Evolutionary conservation across 2,797 vertebrate species (phyloP), one percentile per base, ranked within the genome.

Genomic region (Cheirogaleus major): DNA sequence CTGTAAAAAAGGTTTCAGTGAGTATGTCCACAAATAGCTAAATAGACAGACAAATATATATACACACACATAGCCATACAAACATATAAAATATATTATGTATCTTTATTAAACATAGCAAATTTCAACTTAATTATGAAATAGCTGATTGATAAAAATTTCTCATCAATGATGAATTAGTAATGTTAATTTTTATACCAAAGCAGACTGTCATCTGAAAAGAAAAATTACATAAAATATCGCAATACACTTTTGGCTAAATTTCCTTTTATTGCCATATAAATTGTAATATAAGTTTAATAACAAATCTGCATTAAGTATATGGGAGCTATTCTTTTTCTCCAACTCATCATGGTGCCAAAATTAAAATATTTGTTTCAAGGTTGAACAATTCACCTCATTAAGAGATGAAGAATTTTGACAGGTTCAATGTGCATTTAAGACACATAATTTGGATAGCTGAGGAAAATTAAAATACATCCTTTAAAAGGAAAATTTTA

Each of bases 1-100:
- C 99, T 99, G 97, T 61, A 97, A 97, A 98, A 95, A 97, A 95
- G 82, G 67, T 43, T 96, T 80, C 57, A 95, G 83, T 97, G 92
- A 97, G 18, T 32, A 69, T 45, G 32, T 76, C 52, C 27, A 32
- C 63, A 96, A 48, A 87, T 50, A 83, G 14, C 18, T 48, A 73
- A 48, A 38, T 10, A 69, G 25, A 85, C 4, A 87, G 55, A 87
- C 27, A 92, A 15, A 89, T 23, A 89, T 67, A 67, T 87, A 48
- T 7, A 89, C 43, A 55, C 15, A 63, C 45, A 72, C 2, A 41
- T 69, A 85, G 7, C 6, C 52, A 87, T 76, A 65, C 18, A 94
- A 82, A 95, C 38, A 91, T 67, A 79, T 17, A 86, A 79, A 89
- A 65, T 35, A 80, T 76, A 92, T 85, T 61, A 85, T 32, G 20